Evolutionary conservation across 2,797 vertebrate genomes (phyloP).

Genomic region (Falco peregrinus): DNA sequence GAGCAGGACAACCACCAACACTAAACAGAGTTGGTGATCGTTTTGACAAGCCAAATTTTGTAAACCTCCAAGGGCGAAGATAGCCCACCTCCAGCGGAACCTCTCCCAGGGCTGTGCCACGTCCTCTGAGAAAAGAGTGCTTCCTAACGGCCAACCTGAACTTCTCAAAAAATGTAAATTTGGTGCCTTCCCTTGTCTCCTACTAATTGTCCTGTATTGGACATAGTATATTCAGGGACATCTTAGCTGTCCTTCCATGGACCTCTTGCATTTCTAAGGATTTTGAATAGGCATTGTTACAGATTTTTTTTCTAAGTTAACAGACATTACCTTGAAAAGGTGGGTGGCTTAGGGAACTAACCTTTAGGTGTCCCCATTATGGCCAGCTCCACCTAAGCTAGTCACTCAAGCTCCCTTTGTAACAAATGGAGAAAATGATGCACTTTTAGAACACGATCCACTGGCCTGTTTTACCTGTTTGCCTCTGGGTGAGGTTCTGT

Average conservation of each 20-base stretch:
- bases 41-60: background rate
- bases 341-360: background rate
- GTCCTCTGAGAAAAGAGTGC: background rate
- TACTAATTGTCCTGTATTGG: background rate
- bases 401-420: background rate
- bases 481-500: background rate
- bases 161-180: background rate
- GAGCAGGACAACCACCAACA: background rate
- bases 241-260: background rate
- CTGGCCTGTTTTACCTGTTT: background rate
- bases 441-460: background rate
- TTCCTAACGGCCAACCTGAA: background rate
- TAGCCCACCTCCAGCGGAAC: background rate
- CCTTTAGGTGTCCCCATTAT: background rate
- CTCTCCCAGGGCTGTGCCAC: background rate
- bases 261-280: background rate
- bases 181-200: background rate
- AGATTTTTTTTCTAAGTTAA: background rate
- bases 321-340: background rate
- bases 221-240: background rate
- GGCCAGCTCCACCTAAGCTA: background rate
- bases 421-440: background rate
- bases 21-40: background rate
- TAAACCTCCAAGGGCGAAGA: background rate
- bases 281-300: background rate